Base-by-base conservation (phyloP, 1,140 invertebrate genomes). In the Brachionus paranguensis region DNA sequence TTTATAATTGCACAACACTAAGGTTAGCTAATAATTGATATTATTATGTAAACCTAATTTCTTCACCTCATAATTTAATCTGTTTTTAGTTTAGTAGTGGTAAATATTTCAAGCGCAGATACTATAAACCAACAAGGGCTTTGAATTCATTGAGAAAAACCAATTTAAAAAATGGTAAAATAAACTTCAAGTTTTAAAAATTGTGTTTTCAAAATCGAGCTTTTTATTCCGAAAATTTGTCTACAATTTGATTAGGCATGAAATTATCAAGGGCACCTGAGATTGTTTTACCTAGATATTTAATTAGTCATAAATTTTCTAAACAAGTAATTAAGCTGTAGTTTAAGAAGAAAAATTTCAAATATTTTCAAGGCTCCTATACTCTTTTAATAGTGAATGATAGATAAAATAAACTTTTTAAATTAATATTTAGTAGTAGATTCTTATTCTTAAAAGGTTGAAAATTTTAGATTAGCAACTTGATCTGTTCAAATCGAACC, bases 41-140 rank as follows among this genome's bases (percentile, higher is more conserved):
- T 60, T 60, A 60, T 60, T 60, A 60, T 60, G 53, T 60, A 60
- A 60, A 60, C 53, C 53, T 60, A 60, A 60, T 60, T 60, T 60
- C 53, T 60, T 60, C 53, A 60, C 53, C 53, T 24, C 53, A 60
- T 60, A 60, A 60, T 60, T 60, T 60, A 60, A 60, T 60, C 53
- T 60, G 53, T 24, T 60, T 47, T 60, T 24, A 60, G 17, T 55
- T 60, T 60, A 60, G 53, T 20, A 60, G 27, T 60, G 10, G 53
- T 60, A 60, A 60, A 60, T 60, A 60, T 20, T 60, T 60, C 53
- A 6, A 60, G 17, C 53, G 53, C 53, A 60, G 20, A 20, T 55
- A 17, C 20, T 10, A 5, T 20, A 60, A 60, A 60, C 53, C 53
- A 60, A 60, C 17, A 20, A 60, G 53, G 20, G 53, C 53, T 60